These are phyloP conservation scores for Chalcosyrphus nemorum DNA, from an alignment of 2,888 invertebrate genomes.

Conservation along the genomic window DNA sequence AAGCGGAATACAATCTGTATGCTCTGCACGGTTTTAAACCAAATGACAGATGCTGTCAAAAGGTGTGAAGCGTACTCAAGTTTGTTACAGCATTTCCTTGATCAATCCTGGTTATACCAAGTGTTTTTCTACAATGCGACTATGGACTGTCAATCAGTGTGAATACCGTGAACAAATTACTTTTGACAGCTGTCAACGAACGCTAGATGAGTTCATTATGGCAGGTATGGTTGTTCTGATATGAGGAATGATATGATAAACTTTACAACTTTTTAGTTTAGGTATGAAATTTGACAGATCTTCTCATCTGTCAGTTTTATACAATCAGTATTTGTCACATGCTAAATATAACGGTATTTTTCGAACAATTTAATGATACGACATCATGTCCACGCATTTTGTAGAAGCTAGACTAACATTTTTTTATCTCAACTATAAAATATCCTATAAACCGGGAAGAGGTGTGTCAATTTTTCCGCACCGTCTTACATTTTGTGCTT, in stretches of 20 bases:
- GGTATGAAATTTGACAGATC: no score
- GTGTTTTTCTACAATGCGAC: conserved; percentile 27
- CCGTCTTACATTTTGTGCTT: conserved; percentile 30
- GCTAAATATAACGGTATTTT: neutral
- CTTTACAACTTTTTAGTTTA: no score
- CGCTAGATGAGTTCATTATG: conserved; percentile 64
- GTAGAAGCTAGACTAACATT: neutral
- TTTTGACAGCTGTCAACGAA: conserved; percentile 68
- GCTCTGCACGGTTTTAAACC: conserved; percentile 1
- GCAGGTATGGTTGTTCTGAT: conserved; percentile 7
- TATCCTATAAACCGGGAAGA: conserved; percentile 10
- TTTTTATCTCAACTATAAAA: conserved; percentile 12
- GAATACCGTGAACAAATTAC: conserved; percentile 63
- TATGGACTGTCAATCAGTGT: conserved; percentile 45
- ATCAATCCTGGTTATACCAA: conserved; percentile 33
- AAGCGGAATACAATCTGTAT: conserved; percentile 17
- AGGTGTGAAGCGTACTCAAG: conserved; percentile 54
- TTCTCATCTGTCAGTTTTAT: neutral
- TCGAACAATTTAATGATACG: neutral
- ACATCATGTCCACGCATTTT: neutral
- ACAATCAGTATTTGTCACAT: neutral
- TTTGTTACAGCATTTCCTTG: conserved; percentile 48
- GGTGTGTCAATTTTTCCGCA: conserved; percentile 35
- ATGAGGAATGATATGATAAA: neutral
- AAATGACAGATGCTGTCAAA: conserved; percentile 54